Conservation (phyloP, 2,888 invertebrate genomes). For the Germaria angustata region DNA sequence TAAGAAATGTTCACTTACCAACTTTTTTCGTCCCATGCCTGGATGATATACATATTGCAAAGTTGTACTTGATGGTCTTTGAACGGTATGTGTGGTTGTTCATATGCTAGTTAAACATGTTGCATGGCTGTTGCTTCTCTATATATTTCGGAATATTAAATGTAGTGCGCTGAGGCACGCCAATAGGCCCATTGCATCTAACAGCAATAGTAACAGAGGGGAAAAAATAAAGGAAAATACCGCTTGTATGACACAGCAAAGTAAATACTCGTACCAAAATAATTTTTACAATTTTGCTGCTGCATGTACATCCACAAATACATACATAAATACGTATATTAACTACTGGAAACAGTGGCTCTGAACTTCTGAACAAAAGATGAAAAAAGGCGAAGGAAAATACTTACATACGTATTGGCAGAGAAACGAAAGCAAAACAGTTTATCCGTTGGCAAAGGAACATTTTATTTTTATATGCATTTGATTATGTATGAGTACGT, state of each 20-base stretch:
- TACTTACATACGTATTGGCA: background rate
- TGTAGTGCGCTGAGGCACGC: constrained; percentile 32
- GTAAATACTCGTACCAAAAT: constrained; percentile 53
- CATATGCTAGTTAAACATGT: background rate
- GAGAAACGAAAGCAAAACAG: constrained; percentile 12
- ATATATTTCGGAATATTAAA: constrained; percentile 24
- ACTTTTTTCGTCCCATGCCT: background rate
- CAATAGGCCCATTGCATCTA: constrained; percentile 42
- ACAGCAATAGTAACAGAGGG: background rate
- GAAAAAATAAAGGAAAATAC: constrained; percentile 13
- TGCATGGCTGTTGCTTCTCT: constrained; percentile 20
- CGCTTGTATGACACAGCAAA: constrained; percentile 37
- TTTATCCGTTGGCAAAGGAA: constrained; percentile 36
- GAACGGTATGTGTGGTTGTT: no score
- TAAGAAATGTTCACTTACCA: background rate
- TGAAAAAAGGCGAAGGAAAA: constrained; percentile 32
- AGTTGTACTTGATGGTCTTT: constrained; percentile 13
- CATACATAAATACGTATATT: background rate
- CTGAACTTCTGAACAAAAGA: constrained; percentile 22
- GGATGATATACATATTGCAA: background rate
- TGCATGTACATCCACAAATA: background rate
- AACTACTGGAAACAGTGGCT: background rate
- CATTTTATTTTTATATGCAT: constrained; percentile 34
- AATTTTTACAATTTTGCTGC: constrained; percentile 29
- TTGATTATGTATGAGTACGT: constrained; percentile 28